Base-by-base conservation (phyloP, 64 coral and sea anemone species). In the Pocillopora verrucosa region DNA sequence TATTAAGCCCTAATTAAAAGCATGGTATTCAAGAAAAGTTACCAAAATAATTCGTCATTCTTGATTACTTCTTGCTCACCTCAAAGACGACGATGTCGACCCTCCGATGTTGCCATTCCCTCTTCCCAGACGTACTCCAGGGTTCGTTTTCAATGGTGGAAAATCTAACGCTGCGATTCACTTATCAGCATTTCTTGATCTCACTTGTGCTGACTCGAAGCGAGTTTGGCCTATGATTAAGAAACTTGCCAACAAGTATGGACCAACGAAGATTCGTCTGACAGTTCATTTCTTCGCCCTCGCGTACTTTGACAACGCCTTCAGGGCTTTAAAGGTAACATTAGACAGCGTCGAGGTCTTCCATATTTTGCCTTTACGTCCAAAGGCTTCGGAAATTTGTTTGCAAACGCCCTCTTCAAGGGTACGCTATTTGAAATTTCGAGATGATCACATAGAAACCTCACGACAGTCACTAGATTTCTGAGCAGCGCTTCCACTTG, bases 201-300 rank as follows among this genome's bases (percentile, higher is more conserved):
- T 77, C 36, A 77, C 75, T 19, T 77, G 75, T 37, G 4, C 4
- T 9, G 75, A 77, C 75, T 36, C 37, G 2, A 19, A 69, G 65
- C 65, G 24, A 69, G 37, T 36, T 7, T 77, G 75, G 75, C 75
- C 75, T 2, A 4, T 77, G 16, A 45, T 77, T 16, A 77, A 77
- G 75, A 77, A 77, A 77, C 75, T 77, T 36, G 75, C 75, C 15
- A 77, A 77, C 34, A 56, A 36, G 5, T 56, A 77, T 22, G 75
- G 75, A 36, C 75, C 75, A 7, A 20, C 19, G 13, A 77, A 77
- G 37, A 36, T 77, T 77, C 75, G 37, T 16, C 16, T 77, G 16
- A 77, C 36, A 11, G 75, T 77, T 41, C 16, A 77, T 19, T 77
- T 77, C 75, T 77, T 77, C 36, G 75, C 75, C 36, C 38, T 77